A percentile compares a stretch with the other conserved stretches of the same genome.
Evolutionary conservation across 2,888 invertebrate genomes (phyloP).

Genomic region (Ectemnius continuus): DNA sequence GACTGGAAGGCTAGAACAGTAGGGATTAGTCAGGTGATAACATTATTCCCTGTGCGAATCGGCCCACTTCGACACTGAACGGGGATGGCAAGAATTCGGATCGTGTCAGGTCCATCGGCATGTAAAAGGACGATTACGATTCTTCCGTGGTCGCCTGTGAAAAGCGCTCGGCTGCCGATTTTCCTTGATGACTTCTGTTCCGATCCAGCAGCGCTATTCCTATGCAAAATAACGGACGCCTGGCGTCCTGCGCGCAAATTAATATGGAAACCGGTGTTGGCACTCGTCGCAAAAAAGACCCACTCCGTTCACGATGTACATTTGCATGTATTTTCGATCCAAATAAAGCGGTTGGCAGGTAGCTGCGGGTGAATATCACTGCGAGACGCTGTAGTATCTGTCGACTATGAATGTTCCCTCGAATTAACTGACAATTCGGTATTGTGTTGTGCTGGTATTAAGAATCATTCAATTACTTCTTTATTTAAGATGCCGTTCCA

Average conservation of each 20-base stretch:
- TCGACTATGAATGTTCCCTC: slow-evolving; percentile 18
- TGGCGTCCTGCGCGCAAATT: slow-evolving; percentile 44
- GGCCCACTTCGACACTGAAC: background rate
- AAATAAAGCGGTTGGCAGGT: slow-evolving; percentile 12
- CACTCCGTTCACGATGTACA: slow-evolving; percentile 20
- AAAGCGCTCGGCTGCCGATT: slow-evolving; percentile 5
- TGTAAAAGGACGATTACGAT: slow-evolving; percentile 42
- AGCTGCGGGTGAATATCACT: background rate
- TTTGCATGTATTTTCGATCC: slow-evolving; percentile 49
- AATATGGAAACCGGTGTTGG: slow-evolving; percentile 45
- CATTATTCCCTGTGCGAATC: background rate
- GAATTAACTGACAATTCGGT: no score
- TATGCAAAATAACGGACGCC: slow-evolving; percentile 49
- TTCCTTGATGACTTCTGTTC: slow-evolving; percentile 32
- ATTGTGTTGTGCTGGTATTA: no score
- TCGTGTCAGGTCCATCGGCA: background rate
- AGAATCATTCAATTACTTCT: no score
- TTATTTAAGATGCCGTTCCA: no score
- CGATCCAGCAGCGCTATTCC: slow-evolving; percentile 41
- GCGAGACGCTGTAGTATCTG: slow-evolving; percentile 28
- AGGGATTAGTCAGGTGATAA: no score
- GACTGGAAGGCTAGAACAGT: background rate
- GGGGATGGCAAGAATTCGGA: background rate
- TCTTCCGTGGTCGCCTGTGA: slow-evolving; percentile 22
- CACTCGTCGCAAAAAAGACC: slow-evolving; percentile 20